Evolutionary conservation across 2,113 vertebrate species (phyloP).

Genomic region (Callocephalon fimbriatum): DNA sequence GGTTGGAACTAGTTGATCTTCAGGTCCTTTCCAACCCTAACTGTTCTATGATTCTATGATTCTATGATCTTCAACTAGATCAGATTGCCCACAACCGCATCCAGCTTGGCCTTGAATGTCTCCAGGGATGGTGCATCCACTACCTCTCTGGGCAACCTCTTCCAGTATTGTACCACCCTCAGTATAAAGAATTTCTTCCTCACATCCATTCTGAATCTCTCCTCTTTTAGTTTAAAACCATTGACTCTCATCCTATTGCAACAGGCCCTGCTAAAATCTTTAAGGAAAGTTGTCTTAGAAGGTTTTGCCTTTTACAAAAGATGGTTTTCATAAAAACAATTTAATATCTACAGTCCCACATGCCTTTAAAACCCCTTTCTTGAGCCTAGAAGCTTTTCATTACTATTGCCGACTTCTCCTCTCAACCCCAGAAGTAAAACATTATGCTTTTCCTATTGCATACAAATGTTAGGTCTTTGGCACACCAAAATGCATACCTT

Average conservation of each 20-base stretch:
- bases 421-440: background rate
- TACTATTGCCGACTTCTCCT: background rate
- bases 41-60: background rate
- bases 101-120: no score
- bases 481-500: slow-evolving; percentile 22
- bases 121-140: no score
- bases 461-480: background rate
- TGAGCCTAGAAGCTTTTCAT: background rate
- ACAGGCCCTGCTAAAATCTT: background rate
- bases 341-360: background rate
- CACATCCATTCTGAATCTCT: no score
- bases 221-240: no score
- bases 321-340: background rate
- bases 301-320: background rate
- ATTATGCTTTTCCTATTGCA: background rate
- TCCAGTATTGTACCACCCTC: no score
- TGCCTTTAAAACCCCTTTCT: background rate
- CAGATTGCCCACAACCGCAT: no score
- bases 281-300: background rate
- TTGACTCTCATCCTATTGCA: no score
- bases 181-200: no score
- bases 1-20: background rate
- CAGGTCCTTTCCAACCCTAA: background rate
- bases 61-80: no score
- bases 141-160: no score